Base-by-base conservation (phyloP, 2,888 invertebrate species). In the Diadegma fenestrale region DNA sequence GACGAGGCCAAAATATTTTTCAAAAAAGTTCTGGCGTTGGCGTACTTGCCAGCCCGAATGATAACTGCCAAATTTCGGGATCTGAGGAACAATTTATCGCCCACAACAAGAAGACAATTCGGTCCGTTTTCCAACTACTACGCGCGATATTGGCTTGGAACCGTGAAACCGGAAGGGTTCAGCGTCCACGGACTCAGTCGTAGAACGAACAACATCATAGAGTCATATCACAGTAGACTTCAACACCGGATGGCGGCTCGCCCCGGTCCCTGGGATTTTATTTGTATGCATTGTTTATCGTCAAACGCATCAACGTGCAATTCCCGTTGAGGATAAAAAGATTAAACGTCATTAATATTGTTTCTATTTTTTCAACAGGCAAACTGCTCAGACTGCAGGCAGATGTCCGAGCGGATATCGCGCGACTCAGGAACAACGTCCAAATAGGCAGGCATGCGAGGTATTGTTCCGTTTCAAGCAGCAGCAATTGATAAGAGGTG, bases 191-290 rank as follows among this genome's bases (percentile, higher is more conserved):
- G 77, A 0, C 43, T 82, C 2, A 45, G 82, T 19, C 37, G 64
- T 6, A 45, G 82, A 0, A 82, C 78, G 0, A 82, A 82, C 4
- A 82, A 82, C 2, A 64, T 72, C 0, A 72, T 82, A 6, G 79
- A 79, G 33, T 83, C 83, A 1, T 83, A 83, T 12, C 83, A 83
- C 17, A 73, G 73, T 7, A 10, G 79, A 45, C 14, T 83, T 0
- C 14, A 48, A 12, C 83, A 83, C 17, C 12, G 58, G n/a, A 64
- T 79, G 73, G 48, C 72, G 7, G 10, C 26, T 30, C 58, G 68
- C 17, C 83, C 78, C 2, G 61, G 73, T 12, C 66, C 83, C 3
- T 83, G 83, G 73, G 83, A 83, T 58, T 83, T 83, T 5, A 37
- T 83, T 12, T 79, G 83, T 73, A 37, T 73, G 37, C 19, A 51